Evolutionary conservation across 1,140 invertebrate genomes (phyloP).

Genomic region (Drosophila auraria): DNA sequence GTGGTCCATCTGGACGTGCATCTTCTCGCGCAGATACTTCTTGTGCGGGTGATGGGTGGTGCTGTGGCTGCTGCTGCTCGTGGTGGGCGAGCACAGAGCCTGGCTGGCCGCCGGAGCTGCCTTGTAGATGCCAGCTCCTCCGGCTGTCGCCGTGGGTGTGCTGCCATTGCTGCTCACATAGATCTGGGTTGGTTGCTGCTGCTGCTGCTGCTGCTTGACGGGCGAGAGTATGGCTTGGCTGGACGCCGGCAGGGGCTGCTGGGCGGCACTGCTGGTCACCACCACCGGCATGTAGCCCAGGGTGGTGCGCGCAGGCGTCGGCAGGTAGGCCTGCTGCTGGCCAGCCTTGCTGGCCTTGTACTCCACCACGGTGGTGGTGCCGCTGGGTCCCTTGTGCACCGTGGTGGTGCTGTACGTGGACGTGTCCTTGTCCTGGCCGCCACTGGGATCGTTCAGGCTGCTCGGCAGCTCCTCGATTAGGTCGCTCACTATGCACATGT

Average conservation of each 20-base stretch:
- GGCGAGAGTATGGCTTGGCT: conserved; percentile 20
- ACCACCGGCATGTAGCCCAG: conserved; percentile 54
- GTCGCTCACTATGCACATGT: conserved; percentile 71
- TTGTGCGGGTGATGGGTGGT: conserved; percentile 79
- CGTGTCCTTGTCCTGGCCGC: not conserved
- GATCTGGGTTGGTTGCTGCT: conserved; percentile 31
- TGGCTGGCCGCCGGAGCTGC: conserved; percentile 5
- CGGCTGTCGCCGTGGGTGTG: conserved; percentile 23
- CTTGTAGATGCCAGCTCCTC: conserved; percentile 34
- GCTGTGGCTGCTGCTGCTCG: conserved; percentile 39
- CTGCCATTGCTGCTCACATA: conserved; percentile 64
- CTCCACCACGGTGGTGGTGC: conserved; percentile 83
- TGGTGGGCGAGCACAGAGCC: conserved; percentile 29
- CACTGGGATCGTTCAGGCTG: conserved; percentile 28
- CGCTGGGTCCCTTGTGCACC: conserved; percentile 82
- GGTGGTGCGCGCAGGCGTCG: conserved; percentile 26
- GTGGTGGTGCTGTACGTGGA: conserved; percentile 70
- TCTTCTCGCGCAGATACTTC: conserved; percentile 82
- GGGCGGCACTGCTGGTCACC: conserved; percentile 29
- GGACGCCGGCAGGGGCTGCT: not conserved
- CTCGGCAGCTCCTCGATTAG: conserved; percentile 68
- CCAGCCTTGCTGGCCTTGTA: conserved; percentile 70
- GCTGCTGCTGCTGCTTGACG: not conserved
- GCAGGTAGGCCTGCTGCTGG: conserved; percentile 16
- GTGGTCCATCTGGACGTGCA: conserved; percentile 74